phyloP scores from a whole-genome alignment of 2,113 vertebrate species.

The Microcebus ravelobensis region DNA sequence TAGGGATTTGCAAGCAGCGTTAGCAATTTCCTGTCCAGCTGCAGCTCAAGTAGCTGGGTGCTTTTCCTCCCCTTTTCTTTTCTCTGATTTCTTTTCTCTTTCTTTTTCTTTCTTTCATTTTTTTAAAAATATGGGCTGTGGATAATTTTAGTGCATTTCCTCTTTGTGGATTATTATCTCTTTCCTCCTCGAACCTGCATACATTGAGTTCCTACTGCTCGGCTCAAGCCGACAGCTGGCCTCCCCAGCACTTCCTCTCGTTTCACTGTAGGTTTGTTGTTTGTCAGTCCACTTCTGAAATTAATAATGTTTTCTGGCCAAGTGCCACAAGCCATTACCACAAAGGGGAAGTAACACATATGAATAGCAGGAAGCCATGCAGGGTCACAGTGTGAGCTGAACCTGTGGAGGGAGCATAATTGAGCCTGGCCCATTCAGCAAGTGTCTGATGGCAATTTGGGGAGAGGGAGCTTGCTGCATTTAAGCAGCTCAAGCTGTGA shows the following conservation, averaged over 20 bases:
- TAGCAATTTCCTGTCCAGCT: slow-evolving; percentile 95
- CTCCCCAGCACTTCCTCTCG: slow-evolving; percentile 85
- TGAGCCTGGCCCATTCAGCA: slow-evolving; percentile 82
- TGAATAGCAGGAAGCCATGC: slow-evolving; percentile 87
- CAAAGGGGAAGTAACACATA: slow-evolving; percentile 89
- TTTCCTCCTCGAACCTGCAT: slow-evolving; percentile 84
- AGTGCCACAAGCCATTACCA: slow-evolving; percentile 88
- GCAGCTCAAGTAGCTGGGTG: slow-evolving; percentile 84
- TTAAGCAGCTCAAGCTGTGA: slow-evolving; percentile 78
- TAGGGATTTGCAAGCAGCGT: slow-evolving; percentile 89
- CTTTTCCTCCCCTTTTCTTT: neutral
- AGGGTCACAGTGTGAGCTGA: slow-evolving; percentile 87
- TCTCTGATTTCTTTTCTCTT: slow-evolving; percentile 54
- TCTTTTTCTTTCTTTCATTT: neutral
- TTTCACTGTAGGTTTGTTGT: slow-evolving; percentile 85
- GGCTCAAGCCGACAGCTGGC: slow-evolving; percentile 87
- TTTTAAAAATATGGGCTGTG: slow-evolving; percentile 67
- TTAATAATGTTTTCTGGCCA: slow-evolving; percentile 89
- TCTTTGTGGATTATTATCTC: slow-evolving; percentile 88
- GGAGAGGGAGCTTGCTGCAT: slow-evolving; percentile 2
- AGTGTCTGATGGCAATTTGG: slow-evolving; percentile 69
- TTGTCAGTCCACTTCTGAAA: slow-evolving; percentile 88
- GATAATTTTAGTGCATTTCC: slow-evolving; percentile 90
- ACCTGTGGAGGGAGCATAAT: slow-evolving; percentile 84
- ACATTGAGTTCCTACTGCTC: slow-evolving; percentile 82